Base-by-base conservation (phyloP, 2,888 invertebrate species). In the Gari tellinella region DNA sequence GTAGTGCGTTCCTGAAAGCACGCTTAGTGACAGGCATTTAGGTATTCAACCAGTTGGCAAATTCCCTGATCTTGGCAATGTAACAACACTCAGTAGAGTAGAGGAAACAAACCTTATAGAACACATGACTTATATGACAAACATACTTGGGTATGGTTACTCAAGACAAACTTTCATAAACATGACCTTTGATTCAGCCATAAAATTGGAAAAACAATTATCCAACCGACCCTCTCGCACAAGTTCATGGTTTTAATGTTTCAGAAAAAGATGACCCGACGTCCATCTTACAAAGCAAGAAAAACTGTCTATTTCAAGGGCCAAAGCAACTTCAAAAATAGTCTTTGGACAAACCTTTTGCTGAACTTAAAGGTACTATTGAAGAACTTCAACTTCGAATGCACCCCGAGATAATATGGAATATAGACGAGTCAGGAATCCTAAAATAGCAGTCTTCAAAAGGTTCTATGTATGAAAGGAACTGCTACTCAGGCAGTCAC, bases 1-100 rank as follows among this genome's bases (percentile, higher is more conserved):
- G n/a, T 75, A 26, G 58, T 53, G 58, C 14, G 56, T 74, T 2
- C 79, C 68, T 48, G 74, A 79, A 41, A 68, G 73, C 38, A 79
- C 72, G 25, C 41, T 75, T 5, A 57, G 72, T 31, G 72, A 75
- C 49, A 62, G 74, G 49, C 52, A 64, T 7, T 40, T 68, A 14
- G 79, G 79, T 8, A 21, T 62, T 0, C 56, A 72, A 23, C 74
- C 79, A 25, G 56, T 45, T 2, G 53, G 57, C 19, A 41, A 21
- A 2, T 23, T 51, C 2, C 51, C 45, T 14, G 21, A n/a, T 0
- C 38, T 23, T 37, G 55, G 41, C 25, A 37, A 37, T 23, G 23
- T 15, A 17, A 26, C 52, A 23, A n/a, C 25, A 5, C 48, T 72
- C 19, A 21, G 37, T 25, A 38, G 14, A 17, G 61, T 37, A 7